Base-by-base conservation (phyloP, 2,797 vertebrate genomes). In the Poecile montanus region DNA sequence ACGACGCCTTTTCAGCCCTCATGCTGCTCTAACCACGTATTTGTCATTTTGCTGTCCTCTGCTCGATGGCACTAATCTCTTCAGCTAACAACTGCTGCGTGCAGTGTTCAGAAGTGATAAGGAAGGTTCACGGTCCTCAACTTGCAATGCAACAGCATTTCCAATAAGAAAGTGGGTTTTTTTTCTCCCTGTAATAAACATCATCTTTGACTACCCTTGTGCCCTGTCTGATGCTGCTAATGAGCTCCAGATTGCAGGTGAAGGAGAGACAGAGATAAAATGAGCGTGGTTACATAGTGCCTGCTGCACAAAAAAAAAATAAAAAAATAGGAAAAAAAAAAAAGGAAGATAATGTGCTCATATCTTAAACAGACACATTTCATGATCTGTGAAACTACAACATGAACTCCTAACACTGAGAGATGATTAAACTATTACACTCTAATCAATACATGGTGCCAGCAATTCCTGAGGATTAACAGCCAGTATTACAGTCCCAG, bases 331-430 rank as follows among this genome's bases (percentile, higher is more conserved):
- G 13, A n/a, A 36, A 4, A 48, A 51, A 40, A 44, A 58, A 14
- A 40, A 40, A 4, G 57, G 10, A 65, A 86, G 62, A 68, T 85
- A 90, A 95, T 77, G 68, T n/a, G 40, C 50, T 77, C 92, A 18
- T 97, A 96, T 94, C 93, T 97, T 96, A 94, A 95, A 91, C 62
- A 89, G 96, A 92, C 94, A 94, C 80, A 95, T 95, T 96, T 97
- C 94, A 93, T 96, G 94, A 95, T 94, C 94, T 94, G 89, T 96
- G 87, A 96, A 97, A 93, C 84, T 87, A 79, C 88, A 86, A 84
- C 85, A 95, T 4, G 84, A 94, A 87, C 86, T 96, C 88, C 90
- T 91, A 80, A 71, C 85, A 45, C 93, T 54, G 83, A 77, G 85
- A 89, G 72, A 84, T 93, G 91, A 93, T 95, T 96, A 96, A 94